These are phyloP conservation scores for Nyctibius bracteatus DNA, from an alignment of 2,113 vertebrate genomes.

Conservation along the genomic window DNA sequence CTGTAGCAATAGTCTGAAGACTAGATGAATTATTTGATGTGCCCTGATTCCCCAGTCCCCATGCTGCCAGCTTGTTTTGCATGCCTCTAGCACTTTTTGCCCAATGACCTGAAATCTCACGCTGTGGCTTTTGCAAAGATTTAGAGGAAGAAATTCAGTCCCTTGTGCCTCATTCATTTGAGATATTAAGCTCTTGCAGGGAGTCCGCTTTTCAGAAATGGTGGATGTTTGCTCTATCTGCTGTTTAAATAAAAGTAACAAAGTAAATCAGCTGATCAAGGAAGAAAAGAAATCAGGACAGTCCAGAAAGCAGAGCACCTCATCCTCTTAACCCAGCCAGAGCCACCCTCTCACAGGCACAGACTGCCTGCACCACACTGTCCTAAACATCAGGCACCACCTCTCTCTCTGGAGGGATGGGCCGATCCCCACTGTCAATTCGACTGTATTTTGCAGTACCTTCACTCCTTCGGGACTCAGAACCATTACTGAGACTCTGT, in stretches of 20 bases:
- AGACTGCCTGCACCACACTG: not conserved
- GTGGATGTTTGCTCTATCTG: not conserved
- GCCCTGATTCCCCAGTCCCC: not conserved
- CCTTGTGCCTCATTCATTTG: not conserved
- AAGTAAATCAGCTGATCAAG: not conserved
- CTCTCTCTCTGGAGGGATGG: not conserved
- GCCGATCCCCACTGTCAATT: not conserved
- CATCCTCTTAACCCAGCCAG: not conserved
- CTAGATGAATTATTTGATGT: not conserved
- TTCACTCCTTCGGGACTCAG: constrained; percentile 77
- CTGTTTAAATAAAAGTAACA: not conserved
- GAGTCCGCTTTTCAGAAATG: not conserved
- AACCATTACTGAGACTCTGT: constrained; percentile 67
- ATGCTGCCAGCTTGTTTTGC: not conserved
- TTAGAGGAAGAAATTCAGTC: not conserved
- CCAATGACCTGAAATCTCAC: not conserved
- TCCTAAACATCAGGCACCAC: not conserved
- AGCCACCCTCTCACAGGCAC: not conserved
- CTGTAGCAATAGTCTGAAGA: not conserved
- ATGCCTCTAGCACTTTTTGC: not conserved
- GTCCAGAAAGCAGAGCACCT: not conserved
- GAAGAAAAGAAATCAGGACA: not conserved
- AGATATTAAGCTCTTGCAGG: not conserved
- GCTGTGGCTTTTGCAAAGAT: not conserved
- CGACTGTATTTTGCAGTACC: constrained; percentile 57